A percentile compares a stretch with the other conserved stretches of the same genome.
These are phyloP conservation scores for Neelides folsomi DNA, from an alignment of 2,888 invertebrate genomes.

Conservation along the genomic window DNA sequence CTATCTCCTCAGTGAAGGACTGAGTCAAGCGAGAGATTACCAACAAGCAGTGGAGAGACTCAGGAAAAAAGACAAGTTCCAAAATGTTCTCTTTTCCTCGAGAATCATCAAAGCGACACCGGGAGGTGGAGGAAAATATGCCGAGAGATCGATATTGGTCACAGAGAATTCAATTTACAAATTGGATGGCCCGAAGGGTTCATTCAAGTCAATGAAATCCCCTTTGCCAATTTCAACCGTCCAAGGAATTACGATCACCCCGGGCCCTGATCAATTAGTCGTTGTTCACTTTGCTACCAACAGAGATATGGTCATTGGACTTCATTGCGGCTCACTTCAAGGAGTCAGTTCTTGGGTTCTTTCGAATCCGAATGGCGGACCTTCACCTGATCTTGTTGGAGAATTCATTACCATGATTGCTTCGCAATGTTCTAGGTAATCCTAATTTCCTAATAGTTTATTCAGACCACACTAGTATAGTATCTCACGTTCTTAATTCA, in stretches of 20 bases:
- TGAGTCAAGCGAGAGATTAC: constrained; percentile 49
- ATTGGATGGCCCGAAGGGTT: constrained; percentile 58
- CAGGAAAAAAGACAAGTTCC: constrained; percentile 53
- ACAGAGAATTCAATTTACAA: constrained; percentile 77
- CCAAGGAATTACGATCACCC: constrained; percentile 51
- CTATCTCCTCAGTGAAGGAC: constrained; percentile 61
- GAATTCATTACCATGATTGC: constrained; percentile 30
- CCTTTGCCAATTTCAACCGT: constrained; percentile 67
- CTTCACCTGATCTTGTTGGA: constrained; percentile 32
- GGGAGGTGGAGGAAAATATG: constrained; percentile 39
- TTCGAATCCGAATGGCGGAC: constrained; percentile 22
- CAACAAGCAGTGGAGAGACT: constrained; percentile 54
- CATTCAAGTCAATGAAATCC: constrained; percentile 72
- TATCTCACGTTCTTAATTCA: no score
- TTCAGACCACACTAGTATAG: no score
- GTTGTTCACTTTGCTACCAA: constrained; percentile 73
- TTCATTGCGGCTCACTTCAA: constrained; percentile 38
- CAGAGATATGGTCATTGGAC: constrained; percentile 77
- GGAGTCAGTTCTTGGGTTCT: constrained; percentile 32
- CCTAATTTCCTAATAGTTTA: no score
- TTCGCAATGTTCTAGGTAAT: constrained; percentile 27
- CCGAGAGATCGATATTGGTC: constrained; percentile 75
- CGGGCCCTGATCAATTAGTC: constrained; percentile 72
- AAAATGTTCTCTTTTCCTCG: constrained; percentile 51
- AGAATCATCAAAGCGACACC: constrained; percentile 54